Evolutionary conservation across 1,140 invertebrate genomes (phyloP).

Genomic region (Phymorhynchus buccinoides): DNA sequence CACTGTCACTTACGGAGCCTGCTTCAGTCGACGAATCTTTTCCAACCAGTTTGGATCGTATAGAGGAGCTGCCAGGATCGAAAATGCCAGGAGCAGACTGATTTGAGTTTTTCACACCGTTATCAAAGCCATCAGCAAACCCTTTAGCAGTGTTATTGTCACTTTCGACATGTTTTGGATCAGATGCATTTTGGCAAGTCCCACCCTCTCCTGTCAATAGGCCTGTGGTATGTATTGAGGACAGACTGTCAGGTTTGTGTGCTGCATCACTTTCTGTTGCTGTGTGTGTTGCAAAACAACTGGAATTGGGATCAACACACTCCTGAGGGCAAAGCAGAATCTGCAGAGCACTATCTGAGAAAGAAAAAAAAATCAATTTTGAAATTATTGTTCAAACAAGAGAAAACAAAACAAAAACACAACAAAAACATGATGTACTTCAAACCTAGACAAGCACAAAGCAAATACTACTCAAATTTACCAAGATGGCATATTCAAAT

Average conservation of each 20-base stretch:
- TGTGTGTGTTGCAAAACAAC: background rate
- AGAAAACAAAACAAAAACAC: background rate
- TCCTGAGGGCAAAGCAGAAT: constrained; percentile 25
- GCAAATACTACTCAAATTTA: too few relatives aligned
- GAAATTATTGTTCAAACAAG: background rate
- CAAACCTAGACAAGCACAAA: background rate
- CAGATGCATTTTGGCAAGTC: background rate
- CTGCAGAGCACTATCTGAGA: constrained; percentile 29
- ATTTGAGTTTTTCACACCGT: background rate
- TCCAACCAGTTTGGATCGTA: background rate
- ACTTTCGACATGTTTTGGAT: background rate
- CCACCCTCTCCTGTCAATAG: background rate
- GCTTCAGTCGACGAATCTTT: background rate
- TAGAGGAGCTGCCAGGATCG: background rate
- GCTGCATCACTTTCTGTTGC: background rate
- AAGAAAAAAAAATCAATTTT: background rate
- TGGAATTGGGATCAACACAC: background rate
- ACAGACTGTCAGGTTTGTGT: background rate
- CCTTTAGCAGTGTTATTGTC: background rate
- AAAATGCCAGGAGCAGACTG: background rate
- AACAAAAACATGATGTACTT: background rate
- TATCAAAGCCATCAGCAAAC: background rate
- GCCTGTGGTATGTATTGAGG: background rate
- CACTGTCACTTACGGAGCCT: too few relatives aligned
- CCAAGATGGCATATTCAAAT: too few relatives aligned